These are phyloP conservation scores for Bovichtus variegatus DNA, from an alignment of 2,797 vertebrate species.

Conservation along the genomic window DNA sequence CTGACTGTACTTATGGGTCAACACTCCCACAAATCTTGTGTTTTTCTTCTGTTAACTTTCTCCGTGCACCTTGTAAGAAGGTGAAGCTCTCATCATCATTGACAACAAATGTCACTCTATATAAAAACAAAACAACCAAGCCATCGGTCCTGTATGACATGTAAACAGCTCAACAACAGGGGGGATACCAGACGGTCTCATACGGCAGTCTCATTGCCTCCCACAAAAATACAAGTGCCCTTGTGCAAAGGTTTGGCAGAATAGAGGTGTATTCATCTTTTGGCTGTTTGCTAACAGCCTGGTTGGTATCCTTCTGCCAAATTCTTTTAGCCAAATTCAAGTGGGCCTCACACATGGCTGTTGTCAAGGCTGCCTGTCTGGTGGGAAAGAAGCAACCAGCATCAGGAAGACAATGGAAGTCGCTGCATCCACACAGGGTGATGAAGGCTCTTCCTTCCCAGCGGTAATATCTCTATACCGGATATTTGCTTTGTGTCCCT, in stretches of 20 bases:
- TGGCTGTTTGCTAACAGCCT: slow-evolving; percentile 62
- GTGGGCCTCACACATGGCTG: slow-evolving; percentile 55
- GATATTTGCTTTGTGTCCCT: slow-evolving; percentile 81
- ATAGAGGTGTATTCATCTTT: slow-evolving; percentile 63
- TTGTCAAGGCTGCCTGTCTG: slow-evolving; percentile 61
- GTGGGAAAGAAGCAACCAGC: slow-evolving; percentile 39
- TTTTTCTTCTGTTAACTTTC: too few species aligned
- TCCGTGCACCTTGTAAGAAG: background rate
- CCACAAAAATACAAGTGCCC: slow-evolving; percentile 63
- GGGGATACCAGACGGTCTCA: slow-evolving; percentile 41
- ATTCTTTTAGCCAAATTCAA: slow-evolving; percentile 66
- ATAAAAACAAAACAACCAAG: slow-evolving; percentile 25
- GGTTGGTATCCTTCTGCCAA: slow-evolving; percentile 59
- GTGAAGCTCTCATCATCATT: background rate
- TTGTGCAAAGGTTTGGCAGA: slow-evolving; percentile 70
- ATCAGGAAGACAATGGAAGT: slow-evolving; percentile 46
- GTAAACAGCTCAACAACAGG: slow-evolving; percentile 44
- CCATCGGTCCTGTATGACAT: slow-evolving; percentile 31
- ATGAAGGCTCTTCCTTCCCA: slow-evolving; percentile 65
- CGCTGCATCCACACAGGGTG: slow-evolving; percentile 49
- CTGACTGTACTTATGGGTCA: too few species aligned
- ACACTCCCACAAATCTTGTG: too few species aligned
- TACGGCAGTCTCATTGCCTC: slow-evolving; percentile 56
- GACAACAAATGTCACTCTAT: slow-evolving; percentile 1
- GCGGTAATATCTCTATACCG: slow-evolving; percentile 79